Base-by-base conservation (phyloP, 2,888 invertebrate species). In the Crematogaster levior region DNA sequence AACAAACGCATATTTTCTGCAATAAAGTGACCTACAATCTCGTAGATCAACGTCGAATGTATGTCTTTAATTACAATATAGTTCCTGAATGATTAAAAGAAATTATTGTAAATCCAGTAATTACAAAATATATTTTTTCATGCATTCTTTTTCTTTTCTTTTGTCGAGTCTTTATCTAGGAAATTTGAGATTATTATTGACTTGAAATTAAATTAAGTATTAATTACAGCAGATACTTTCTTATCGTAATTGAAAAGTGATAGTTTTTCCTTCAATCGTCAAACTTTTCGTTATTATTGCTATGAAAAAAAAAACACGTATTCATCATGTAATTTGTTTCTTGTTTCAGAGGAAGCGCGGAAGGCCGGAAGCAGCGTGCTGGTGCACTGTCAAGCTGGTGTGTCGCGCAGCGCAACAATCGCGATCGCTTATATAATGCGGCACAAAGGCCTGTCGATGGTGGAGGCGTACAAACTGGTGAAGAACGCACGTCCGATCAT, bases 391-490 rank as follows among this genome's bases (percentile, higher is more conserved):
- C 99, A 99, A 93, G 99, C 98, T 72, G 99, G 99, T 73, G 98
- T 99, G 70, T 99, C 98, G 79, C 96, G 99, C 88, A 98, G 98
- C 87, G 98, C 99, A 85, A 99, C 99, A 85, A 97, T 99, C 93
- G 98, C 98, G 92, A 98, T 99, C 93, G 98, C 99, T 68, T 99
- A 98, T 95, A 96, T 99, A 91, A 98, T 99, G 98, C 97, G 97
- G 91, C 97, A 98, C 95, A 97, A 97, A 93, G 96, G 96, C 84
- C 94, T 98, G 94, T 96, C 97, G 53, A 97, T 97, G 95, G 96
- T 97, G 61, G 98, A 99, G 93, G 98, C 98, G 0, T 98, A 97
- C 95, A 96, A 97, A 91, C 96, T 97, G 93, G 99, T 99, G 81
- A 97, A 98, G 93, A 96, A 96, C 88, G 97, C 97, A 82, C 96